These are phyloP conservation scores for Pitta sordida DNA, from an alignment of 2,113 vertebrate species.

Conservation along the genomic window DNA sequence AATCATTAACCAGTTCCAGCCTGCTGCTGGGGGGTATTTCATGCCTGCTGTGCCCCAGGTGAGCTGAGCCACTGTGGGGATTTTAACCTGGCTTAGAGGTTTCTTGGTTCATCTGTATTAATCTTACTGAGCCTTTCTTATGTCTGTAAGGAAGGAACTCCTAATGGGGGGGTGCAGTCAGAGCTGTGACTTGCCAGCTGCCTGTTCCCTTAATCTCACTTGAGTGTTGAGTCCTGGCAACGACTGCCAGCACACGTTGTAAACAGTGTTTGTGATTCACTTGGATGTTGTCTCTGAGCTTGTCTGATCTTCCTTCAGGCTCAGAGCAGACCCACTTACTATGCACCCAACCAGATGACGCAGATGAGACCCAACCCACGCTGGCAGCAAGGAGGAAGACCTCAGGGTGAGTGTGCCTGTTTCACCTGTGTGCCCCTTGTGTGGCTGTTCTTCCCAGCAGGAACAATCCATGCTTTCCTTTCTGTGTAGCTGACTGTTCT, in stretches of 20 bases:
- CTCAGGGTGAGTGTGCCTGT: constrained; percentile 81
- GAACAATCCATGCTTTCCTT: neutral
- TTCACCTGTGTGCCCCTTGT: neutral
- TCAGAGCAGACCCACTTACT: constrained; percentile 95
- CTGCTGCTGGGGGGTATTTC: constrained; percentile 91
- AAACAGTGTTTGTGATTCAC: neutral
- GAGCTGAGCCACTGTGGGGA: neutral
- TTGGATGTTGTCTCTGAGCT: neutral
- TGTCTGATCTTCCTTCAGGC: constrained; percentile 73
- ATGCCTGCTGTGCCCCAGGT: constrained; percentile 98
- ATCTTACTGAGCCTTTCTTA: neutral
- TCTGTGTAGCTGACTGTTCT: neutral
- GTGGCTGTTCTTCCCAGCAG: neutral
- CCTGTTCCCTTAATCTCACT: neutral
- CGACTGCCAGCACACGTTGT: neutral
- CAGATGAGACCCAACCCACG: constrained; percentile 95
- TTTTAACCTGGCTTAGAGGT: neutral
- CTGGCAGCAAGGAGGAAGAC: constrained; percentile 95
- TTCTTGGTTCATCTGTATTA: neutral
- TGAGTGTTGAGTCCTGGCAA: neutral
- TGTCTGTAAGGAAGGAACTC: neutral
- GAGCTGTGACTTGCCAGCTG: neutral
- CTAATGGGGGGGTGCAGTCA: neutral
- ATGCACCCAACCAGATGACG: constrained; percentile 93
- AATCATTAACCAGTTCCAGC: constrained; percentile 98